These are phyloP conservation scores for Oncorhynchus masou DNA, from an alignment of 2,113 vertebrate species.

Conservation along the genomic window DNA sequence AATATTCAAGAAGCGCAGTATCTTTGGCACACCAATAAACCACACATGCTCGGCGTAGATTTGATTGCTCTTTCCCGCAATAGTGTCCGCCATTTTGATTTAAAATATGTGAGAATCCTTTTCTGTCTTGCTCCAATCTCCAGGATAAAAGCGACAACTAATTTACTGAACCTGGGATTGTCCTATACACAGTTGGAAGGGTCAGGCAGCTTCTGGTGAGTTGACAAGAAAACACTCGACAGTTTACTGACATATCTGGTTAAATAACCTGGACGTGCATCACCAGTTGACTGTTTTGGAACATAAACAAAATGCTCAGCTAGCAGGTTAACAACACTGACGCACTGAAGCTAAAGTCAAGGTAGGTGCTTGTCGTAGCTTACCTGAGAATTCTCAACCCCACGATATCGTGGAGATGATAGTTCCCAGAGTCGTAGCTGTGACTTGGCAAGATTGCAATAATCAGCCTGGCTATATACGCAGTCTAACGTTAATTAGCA, in stretches of 20 bases:
- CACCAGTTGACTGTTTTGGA: neutral
- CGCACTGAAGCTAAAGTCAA: neutral
- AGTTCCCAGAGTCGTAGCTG: no score
- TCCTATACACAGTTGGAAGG: neutral
- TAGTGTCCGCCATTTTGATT: slow-evolving; percentile 45
- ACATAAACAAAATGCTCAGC: neutral
- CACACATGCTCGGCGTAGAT: neutral
- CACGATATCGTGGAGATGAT: no score
- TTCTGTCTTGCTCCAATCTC: slow-evolving; percentile 1
- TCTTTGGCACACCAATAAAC: neutral
- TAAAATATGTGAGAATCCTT: slow-evolving; percentile 19
- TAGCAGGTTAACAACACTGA: neutral
- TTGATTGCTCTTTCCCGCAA: slow-evolving; percentile 37
- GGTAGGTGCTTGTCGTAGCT: neutral
- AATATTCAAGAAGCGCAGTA: neutral
- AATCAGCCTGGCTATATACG: neutral
- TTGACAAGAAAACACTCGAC: neutral
- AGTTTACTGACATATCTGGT: neutral
- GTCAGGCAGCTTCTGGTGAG: neutral
- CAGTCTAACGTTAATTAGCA: neutral
- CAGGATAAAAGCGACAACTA: neutral
- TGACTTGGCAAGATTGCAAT: neutral
- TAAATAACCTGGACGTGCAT: neutral
- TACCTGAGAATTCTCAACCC: no score
- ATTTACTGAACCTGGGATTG: neutral